Conservation (phyloP, 1,140 invertebrate genomes). For the Calephelis virginiensis region DNA sequence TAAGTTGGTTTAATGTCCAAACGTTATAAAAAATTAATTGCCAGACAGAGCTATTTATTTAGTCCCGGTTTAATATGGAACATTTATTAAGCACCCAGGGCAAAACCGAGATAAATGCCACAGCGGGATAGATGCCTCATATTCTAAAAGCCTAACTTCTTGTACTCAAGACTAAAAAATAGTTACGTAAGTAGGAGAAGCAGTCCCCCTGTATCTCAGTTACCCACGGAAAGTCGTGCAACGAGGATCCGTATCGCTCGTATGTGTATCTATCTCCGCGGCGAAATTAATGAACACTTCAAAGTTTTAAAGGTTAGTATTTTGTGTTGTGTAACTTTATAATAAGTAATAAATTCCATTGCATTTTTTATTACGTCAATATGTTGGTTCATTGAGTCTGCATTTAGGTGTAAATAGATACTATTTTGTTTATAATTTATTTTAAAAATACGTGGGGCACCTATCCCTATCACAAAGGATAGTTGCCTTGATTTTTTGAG, state of each 20-base stretch:
- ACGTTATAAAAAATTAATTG: too few relatives aligned
- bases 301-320: not conserved
- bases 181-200: not conserved
- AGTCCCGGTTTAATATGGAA: too few relatives aligned
- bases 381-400: not conserved
- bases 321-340: not conserved
- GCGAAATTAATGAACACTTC: not conserved
- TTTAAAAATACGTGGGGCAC: not conserved
- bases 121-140: conserved; percentile 21
- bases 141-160: conserved; percentile 22
- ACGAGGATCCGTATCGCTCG: not conserved
- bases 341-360: not conserved
- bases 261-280: not conserved
- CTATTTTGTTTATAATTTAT: conserved; percentile 13
- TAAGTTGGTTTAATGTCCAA: too few relatives aligned
- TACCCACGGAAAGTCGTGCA: not conserved
- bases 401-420: not conserved
- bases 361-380: not conserved
- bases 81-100: not conserved
- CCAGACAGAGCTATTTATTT: too few relatives aligned
- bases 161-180: conserved; percentile 20
- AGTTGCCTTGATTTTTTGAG: conserved; percentile 7
- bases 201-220: not conserved
- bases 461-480: conserved; percentile 1
- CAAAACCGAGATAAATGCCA: conserved; percentile 9